Evolutionary conservation across 2,113 vertebrate genomes (phyloP).

Genomic region (Psilopogon haemacephalus): DNA sequence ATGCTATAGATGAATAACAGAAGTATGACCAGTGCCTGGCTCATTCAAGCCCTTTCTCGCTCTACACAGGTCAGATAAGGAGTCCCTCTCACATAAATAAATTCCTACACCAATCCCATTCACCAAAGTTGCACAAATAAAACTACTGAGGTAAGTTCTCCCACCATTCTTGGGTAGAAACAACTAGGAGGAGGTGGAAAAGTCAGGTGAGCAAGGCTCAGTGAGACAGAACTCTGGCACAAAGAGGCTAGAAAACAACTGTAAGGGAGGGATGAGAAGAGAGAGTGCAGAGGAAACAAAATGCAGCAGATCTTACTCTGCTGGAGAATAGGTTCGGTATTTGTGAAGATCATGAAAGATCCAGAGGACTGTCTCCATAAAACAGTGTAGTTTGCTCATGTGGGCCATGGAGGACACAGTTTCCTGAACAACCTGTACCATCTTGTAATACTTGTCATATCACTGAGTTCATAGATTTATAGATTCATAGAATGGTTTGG

Average conservation of each 20-base stretch:
- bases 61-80: neutral
- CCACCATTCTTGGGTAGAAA: neutral
- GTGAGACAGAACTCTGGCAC: neutral
- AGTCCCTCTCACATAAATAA: neutral
- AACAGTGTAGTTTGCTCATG: neutral
- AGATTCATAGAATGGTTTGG: no score
- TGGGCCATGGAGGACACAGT: neutral
- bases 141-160: neutral
- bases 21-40: neutral
- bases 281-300: neutral
- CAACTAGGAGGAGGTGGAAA: neutral
- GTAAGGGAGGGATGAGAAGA: neutral
- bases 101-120: neutral
- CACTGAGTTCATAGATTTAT: no score
- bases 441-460: neutral
- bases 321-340: neutral
- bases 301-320: neutral
- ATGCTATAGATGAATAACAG: neutral
- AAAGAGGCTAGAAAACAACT: neutral
- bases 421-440: conserved; percentile 1
- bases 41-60: neutral
- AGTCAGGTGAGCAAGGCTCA: neutral
- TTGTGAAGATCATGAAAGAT: neutral
- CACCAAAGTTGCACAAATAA: neutral
- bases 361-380: neutral